Evolutionary conservation across 1,140 invertebrate genomes (phyloP).

Genomic region (Dryas iulia): DNA sequence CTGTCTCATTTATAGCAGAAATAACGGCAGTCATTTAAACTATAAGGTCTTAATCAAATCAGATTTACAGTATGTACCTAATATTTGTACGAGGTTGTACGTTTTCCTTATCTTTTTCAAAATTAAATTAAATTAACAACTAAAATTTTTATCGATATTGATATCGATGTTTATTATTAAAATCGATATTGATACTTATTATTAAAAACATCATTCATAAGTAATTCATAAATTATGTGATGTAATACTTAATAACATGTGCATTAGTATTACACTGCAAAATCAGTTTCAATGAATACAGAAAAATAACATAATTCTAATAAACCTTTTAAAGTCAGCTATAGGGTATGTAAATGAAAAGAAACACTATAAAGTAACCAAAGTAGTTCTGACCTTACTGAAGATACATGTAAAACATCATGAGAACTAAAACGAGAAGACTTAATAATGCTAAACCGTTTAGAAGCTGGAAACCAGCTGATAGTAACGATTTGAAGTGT

Average conservation of each 20-base stretch:
- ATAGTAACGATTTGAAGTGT: constrained; percentile 17
- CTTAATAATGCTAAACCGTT: constrained; percentile 19
- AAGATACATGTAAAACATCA: background rate
- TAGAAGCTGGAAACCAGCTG: constrained; percentile 29
- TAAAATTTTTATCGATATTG: background rate
- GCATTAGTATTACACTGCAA: too few relatives aligned
- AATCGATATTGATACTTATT: too few relatives aligned
- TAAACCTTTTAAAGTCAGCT: too few relatives aligned
- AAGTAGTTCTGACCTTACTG: background rate
- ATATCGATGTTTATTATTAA: too few relatives aligned
- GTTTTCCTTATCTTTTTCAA: background rate
- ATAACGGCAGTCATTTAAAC: constrained; percentile 3
- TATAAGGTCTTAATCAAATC: constrained; percentile 2
- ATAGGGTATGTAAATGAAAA: background rate
- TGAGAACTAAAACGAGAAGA: constrained; percentile 8
- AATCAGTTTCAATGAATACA: too few relatives aligned
- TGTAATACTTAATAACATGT: too few relatives aligned
- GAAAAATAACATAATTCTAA: too few relatives aligned
- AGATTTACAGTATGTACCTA: background rate
- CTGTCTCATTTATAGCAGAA: constrained; percentile 17
- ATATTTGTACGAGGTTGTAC: background rate
- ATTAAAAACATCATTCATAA: too few relatives aligned
- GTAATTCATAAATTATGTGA: too few relatives aligned
- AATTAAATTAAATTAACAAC: background rate
- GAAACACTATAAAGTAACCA: background rate